These are phyloP conservation scores for Piscicola geometra DNA, from an alignment of 2,888 invertebrate species.

Conservation along the genomic window DNA sequence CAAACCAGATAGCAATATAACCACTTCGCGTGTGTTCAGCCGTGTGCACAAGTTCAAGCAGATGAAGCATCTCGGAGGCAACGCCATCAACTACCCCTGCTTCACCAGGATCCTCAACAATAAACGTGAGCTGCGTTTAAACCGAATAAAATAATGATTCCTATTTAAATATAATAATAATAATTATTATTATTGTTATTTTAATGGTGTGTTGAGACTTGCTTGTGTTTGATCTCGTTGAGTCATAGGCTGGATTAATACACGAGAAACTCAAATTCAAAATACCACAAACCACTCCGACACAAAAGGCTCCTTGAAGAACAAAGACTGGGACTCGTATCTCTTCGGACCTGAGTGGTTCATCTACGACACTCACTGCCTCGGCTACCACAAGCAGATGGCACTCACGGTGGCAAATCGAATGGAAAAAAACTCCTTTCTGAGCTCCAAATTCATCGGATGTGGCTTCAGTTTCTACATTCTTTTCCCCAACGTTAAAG, in stretches of 20 bases:
- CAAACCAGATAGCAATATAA: background rate
- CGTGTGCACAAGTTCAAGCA: conserved; percentile 16
- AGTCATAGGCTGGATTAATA: too few species aligned
- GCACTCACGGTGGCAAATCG: background rate
- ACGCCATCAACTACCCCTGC: conserved; percentile 30
- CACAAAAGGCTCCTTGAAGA: too few species aligned
- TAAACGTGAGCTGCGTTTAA: too few species aligned
- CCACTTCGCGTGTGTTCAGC: conserved; percentile 6
- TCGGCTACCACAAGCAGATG: conserved; percentile 6
- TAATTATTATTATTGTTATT: too few species aligned
- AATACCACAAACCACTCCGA: too few species aligned
- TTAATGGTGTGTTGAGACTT: too few species aligned
- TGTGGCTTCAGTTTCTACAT: conserved; percentile 23
- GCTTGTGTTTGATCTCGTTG: too few species aligned
- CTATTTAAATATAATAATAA: too few species aligned
- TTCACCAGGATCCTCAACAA: conserved; percentile 4
- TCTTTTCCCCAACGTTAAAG: background rate
- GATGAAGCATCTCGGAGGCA: background rate
- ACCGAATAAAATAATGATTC: too few species aligned
- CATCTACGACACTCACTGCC: conserved; percentile 15
- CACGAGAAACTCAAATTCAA: too few species aligned
- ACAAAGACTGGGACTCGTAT: background rate
- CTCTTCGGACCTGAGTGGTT: conserved; percentile 14
- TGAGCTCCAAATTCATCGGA: conserved; percentile 17
- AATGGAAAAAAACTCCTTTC: background rate